phyloP scores from a whole-genome alignment of 2,797 vertebrate genomes.

The Artibeus jamaicensis region DNA sequence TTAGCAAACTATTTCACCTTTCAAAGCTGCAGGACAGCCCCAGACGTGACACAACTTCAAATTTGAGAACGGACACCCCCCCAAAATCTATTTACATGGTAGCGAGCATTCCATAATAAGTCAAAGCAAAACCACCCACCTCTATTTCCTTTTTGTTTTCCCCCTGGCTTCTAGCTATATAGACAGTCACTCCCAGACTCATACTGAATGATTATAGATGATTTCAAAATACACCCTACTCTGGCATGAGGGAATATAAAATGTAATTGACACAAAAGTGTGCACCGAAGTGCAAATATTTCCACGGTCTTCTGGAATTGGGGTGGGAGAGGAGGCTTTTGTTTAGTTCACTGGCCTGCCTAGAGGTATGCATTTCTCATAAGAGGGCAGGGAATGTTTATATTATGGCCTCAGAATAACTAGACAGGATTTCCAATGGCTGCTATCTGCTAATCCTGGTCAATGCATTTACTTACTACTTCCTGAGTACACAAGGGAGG shows the following conservation, averaged over 20 bases:
- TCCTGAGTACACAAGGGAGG: background rate
- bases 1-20: conserved; percentile 83
- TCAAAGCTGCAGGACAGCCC: conserved; percentile 76
- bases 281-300: conserved; percentile 60
- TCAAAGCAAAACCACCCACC: conserved; percentile 56
- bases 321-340: conserved; percentile 30
- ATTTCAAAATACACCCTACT: conserved; percentile 51
- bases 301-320: conserved; percentile 48
- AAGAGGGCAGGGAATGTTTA: background rate
- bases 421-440: background rate
- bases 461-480: background rate
- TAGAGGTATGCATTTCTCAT: conserved; percentile 53
- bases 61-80: conserved; percentile 39
- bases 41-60: conserved; percentile 71
- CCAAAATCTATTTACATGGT: conserved; percentile 69
- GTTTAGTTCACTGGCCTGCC: conserved; percentile 53
- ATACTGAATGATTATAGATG: conserved; percentile 60
- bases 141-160: conserved; percentile 44
- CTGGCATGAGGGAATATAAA: conserved; percentile 43
- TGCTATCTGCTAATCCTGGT: conserved; percentile 19
- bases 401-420: background rate
- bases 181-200: conserved; percentile 48
- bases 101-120: conserved; percentile 69
- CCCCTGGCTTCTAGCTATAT: background rate
- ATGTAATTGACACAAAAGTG: conserved; percentile 52